Conservation (phyloP, 2,113 vertebrate species). For the Myiopsitta monachus region DNA sequence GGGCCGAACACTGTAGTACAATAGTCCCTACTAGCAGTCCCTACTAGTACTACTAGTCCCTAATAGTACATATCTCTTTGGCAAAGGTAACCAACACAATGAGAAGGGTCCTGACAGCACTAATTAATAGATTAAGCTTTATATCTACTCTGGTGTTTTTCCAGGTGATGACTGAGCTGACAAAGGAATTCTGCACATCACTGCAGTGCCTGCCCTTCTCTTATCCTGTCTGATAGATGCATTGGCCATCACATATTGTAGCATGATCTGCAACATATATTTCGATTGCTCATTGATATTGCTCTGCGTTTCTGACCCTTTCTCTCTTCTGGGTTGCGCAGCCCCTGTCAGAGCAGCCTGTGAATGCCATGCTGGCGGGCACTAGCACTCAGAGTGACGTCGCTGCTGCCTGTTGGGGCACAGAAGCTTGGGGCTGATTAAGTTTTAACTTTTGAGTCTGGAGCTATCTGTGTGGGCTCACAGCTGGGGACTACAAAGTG, state of each 20-base stretch:
- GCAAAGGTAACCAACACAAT: not conserved
- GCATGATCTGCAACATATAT: not conserved
- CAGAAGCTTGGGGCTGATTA: constrained; percentile 66
- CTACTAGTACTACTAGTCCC: not conserved
- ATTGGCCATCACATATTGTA: not conserved
- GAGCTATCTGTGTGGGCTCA: constrained; percentile 71
- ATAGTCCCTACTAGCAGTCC: not conserved
- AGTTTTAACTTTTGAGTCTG: constrained; percentile 62
- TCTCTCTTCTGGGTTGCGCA: not conserved
- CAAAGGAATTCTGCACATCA: not conserved
- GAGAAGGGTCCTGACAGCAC: not conserved
- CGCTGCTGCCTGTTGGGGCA: constrained; percentile 10
- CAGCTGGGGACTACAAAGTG: constrained; percentile 69
- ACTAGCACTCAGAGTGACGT: not conserved
- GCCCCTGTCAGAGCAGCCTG: not conserved
- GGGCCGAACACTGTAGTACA: not conserved
- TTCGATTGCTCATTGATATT: not conserved
- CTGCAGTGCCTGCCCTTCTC: not conserved
- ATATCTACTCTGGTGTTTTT: not conserved
- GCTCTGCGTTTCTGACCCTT: not conserved
- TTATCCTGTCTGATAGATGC: not conserved
- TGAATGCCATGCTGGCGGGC: accelerated
- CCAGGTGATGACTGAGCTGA: not conserved
- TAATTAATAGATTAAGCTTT: not conserved
- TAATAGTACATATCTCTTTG: not conserved